Conservation (phyloP, 2,888 invertebrate genomes). For the Idaea aversata region DNA sequence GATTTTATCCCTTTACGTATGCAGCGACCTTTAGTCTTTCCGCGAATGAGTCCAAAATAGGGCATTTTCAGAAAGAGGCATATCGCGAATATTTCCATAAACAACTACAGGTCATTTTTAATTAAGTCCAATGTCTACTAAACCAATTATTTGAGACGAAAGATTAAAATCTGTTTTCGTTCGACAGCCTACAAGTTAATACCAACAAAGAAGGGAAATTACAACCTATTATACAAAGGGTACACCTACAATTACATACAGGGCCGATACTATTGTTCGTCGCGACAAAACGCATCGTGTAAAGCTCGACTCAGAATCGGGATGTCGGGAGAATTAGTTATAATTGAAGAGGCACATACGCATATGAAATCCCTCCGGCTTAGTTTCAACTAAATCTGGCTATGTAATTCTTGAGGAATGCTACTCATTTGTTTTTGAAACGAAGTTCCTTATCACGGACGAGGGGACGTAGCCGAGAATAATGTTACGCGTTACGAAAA, state of each 20-base stretch:
- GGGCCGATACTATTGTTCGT: slow-evolving; percentile 37
- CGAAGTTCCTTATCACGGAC: too few relatives aligned
- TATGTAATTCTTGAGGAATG: not conserved
- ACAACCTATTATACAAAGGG: not conserved
- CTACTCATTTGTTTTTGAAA: too few relatives aligned
- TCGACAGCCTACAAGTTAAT: not conserved
- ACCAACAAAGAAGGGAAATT: not conserved
- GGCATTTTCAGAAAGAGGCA: too few relatives aligned
- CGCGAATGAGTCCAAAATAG: too few relatives aligned
- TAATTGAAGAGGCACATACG: not conserved
- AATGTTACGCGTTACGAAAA: too few relatives aligned
- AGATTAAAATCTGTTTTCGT: not conserved
- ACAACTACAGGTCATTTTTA: too few relatives aligned
- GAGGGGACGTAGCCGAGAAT: too few relatives aligned
- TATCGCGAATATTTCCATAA: too few relatives aligned
- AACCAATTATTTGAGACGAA: too few relatives aligned
- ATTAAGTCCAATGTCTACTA: too few relatives aligned
- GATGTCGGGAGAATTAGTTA: not conserved
- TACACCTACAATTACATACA: slow-evolving; percentile 41
- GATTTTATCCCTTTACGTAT: too few relatives aligned
- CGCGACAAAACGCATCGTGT: slow-evolving; percentile 5
- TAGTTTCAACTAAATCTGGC: not conserved
- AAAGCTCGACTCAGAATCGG: not conserved
- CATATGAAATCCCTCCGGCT: not conserved
- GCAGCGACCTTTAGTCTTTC: too few relatives aligned